Evolutionary conservation across 2,888 invertebrate genomes (phyloP), one percentile per base, ranked within the genome.

Genomic region (Drosophila stalkeri): DNA sequence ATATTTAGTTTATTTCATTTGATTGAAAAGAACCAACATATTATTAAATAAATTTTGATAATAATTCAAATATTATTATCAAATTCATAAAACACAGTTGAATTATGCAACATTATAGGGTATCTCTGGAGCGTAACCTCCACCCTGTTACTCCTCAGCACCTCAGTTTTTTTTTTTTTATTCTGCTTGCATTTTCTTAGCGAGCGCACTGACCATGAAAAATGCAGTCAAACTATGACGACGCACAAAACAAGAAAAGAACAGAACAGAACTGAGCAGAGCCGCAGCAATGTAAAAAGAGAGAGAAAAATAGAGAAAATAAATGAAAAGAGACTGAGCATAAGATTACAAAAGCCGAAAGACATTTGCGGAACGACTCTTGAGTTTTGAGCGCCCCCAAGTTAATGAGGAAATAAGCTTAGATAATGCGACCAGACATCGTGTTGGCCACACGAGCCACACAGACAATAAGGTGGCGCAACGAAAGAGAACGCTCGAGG

Each of bases 381-480:
- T 79, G 81, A 65, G 77, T 73, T 60, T 14, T 63, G 47, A 62
- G 51, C 33, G 43, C 39, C 46, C 68, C 64, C 67, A 67, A 82
- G 80, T 87, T 89, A 85, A 85, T 85, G 85, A 89, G 89, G 77
- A 85, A 85, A 85, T 85, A 85, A 87, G 87, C 89, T 85, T 89
- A 89, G 89, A 85, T 85, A 85, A 85, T 89, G 73, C 73, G 84
- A 68, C 66, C 69, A 67, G 72, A 82, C 86, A 78, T 75, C 73
- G 75, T 80, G 75, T 75, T 68, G 57, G 59, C 52, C 77, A 63
- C 52, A 64, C 61, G 59, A 73, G 67, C 23, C 54, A 39, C 49
- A 55, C 56, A 63, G 55, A 41, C 56, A 52, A 43, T 63, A 57
- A 39, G 49, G 55, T 41, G 23, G 57, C 1, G 51, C 33, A 51